Evolutionary conservation across 2,113 vertebrate species (phyloP).

Genomic region (human): DNA sequence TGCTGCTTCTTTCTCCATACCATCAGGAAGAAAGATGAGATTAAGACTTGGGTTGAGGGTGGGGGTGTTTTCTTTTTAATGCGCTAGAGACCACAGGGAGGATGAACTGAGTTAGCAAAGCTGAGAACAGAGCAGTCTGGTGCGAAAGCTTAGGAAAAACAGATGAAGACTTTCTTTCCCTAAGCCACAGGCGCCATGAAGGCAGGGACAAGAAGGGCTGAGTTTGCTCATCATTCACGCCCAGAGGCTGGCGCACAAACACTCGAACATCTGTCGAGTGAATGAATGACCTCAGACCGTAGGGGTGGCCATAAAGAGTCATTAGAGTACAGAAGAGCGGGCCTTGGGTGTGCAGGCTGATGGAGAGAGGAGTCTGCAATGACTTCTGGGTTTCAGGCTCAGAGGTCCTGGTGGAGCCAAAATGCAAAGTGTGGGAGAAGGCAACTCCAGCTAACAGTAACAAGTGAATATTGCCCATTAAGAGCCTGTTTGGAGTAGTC

Average conservation of each 20-base stretch:
- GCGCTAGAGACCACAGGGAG: background rate
- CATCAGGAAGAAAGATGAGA: background rate
- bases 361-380: background rate
- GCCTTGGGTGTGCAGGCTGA: rapidly evolving
- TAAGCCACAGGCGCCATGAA: background rate
- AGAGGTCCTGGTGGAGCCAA: background rate
- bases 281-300: background rate
- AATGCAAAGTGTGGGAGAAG: background rate
- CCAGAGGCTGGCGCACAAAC: background rate
- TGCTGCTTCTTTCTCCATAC: background rate
- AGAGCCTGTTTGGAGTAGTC: background rate
- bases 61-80: background rate
- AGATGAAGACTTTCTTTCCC: background rate
- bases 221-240: background rate
- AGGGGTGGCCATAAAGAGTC: background rate
- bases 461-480: background rate
- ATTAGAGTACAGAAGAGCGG: background rate
- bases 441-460: background rate
- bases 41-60: background rate
- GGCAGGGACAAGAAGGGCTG: background rate
- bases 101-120: background rate
- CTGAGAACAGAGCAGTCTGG: background rate
- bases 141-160: background rate
- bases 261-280: background rate
- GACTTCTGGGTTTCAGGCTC: background rate